Conservation (phyloP, 2,888 invertebrate species). For the Fragum sueziense region DNA sequence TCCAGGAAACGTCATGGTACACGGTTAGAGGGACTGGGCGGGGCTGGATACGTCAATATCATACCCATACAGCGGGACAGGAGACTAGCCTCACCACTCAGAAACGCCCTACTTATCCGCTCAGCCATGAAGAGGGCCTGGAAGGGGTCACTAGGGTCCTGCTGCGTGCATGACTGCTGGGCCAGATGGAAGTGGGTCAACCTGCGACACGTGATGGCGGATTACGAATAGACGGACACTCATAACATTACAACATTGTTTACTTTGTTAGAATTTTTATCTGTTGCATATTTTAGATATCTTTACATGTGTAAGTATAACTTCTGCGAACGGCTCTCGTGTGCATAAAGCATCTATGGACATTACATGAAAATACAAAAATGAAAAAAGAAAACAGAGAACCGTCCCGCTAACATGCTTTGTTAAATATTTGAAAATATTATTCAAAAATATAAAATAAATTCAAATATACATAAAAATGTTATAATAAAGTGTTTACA, state of each 20-base stretch:
- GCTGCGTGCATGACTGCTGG: conserved; percentile 54
- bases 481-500: too few species aligned
- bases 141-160: conserved; percentile 49
- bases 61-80: conserved; percentile 39
- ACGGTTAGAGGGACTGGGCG: neutral
- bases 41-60: conserved; percentile 25
- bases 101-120: conserved; percentile 44
- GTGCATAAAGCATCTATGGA: too few species aligned
- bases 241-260: neutral
- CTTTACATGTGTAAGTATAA: too few species aligned
- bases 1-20: conserved; percentile 17
- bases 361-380: too few species aligned
- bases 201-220: conserved; percentile 38
- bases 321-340: too few species aligned
- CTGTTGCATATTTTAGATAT: neutral
- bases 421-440: too few species aligned
- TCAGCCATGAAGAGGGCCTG: conserved; percentile 50
- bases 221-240: conserved; percentile 39
- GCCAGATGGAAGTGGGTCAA: conserved; percentile 55
- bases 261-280: neutral
- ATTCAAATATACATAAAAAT: too few species aligned
- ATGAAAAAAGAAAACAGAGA: too few species aligned
- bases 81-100: conserved; percentile 45
- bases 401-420: too few species aligned
- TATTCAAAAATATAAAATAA: too few species aligned